These are phyloP conservation scores for Argyresthia albistria DNA, from an alignment of 2,888 invertebrate genomes.

Conservation along the genomic window DNA sequence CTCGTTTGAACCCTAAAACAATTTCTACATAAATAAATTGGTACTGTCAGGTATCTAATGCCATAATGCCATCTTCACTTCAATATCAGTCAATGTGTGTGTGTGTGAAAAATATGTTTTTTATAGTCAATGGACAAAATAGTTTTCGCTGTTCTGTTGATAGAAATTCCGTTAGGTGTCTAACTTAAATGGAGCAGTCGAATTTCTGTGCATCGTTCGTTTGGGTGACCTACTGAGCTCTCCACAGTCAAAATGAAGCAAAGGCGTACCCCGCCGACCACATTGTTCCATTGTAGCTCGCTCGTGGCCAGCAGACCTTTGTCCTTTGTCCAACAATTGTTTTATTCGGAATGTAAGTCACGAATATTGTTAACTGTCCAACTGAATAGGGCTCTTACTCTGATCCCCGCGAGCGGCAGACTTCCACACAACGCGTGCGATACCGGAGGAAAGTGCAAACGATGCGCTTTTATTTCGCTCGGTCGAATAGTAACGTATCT, in stretches of 20 bases:
- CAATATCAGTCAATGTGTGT: too few species aligned
- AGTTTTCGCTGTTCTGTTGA: background rate
- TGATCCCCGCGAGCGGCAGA: slow-evolving; percentile 28
- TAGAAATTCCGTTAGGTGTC: background rate
- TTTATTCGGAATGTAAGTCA: slow-evolving; percentile 70
- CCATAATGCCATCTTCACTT: too few species aligned
- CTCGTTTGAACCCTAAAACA: too few species aligned
- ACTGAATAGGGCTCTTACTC: slow-evolving; percentile 41
- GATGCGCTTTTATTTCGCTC: slow-evolving; percentile 37
- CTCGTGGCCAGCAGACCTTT: slow-evolving; percentile 43
- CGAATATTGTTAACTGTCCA: slow-evolving; percentile 63
- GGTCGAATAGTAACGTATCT: slow-evolving; percentile 34
- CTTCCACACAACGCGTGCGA: slow-evolving; percentile 20
- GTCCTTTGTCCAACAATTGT: slow-evolving; percentile 67
- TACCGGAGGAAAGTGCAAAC: slow-evolving; percentile 40
- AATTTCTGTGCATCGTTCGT: slow-evolving; percentile 6
- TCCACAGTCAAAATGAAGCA: slow-evolving; percentile 50
- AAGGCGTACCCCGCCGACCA: slow-evolving; percentile 51
- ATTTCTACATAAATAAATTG: too few species aligned
- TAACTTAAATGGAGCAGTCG: slow-evolving; percentile 2
- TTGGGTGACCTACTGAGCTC: slow-evolving; percentile 30
- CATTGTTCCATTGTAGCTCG: slow-evolving; percentile 62
- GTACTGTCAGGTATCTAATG: too few species aligned
- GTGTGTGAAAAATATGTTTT: too few species aligned
- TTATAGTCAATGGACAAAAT: background rate